Percentiles rank a stretch among this genome's conserved stretches.
phyloP scores from a whole-genome alignment of 2,113 vertebrate species.

The Grus americana region DNA sequence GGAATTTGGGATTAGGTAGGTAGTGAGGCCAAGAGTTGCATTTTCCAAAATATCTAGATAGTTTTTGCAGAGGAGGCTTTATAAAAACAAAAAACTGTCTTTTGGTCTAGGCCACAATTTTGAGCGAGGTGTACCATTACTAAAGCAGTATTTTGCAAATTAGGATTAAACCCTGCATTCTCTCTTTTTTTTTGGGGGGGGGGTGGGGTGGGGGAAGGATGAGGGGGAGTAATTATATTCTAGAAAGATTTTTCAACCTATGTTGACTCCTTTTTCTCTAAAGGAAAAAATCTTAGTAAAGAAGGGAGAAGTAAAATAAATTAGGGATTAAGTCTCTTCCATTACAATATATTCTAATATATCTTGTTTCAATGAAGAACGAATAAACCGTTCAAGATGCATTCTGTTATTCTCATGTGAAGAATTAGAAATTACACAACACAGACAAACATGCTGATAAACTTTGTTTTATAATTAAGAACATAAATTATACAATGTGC shows the following conservation, averaged over 20 bases:
- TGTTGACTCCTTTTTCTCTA: neutral
- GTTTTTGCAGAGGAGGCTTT: neutral
- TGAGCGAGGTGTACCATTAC: neutral
- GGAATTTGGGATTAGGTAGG: neutral
- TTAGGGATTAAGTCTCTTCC: neutral
- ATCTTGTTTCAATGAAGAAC: neutral
- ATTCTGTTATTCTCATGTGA: constrained; percentile 13
- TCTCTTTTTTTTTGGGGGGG: neutral
- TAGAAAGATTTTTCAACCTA: neutral
- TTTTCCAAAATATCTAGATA: neutral
- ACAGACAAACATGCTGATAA: constrained; percentile 56
- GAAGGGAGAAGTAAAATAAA: neutral
- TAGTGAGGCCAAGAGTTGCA: neutral
- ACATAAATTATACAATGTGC: constrained; percentile 47
- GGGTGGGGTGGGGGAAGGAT: rapidly evolving
- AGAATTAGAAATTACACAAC: constrained; percentile 39
- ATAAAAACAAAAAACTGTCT: neutral
- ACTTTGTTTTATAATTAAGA: constrained; percentile 67
- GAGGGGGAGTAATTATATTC: neutral
- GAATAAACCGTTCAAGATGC: neutral
- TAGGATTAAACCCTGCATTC: neutral
- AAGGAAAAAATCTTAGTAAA: neutral
- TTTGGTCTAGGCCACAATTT: neutral
- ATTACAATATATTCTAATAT: neutral
- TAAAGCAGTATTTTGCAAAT: neutral